These are phyloP conservation scores for Sparidentex hasta DNA, from an alignment of 2,797 vertebrate species.

Conservation along the genomic window DNA sequence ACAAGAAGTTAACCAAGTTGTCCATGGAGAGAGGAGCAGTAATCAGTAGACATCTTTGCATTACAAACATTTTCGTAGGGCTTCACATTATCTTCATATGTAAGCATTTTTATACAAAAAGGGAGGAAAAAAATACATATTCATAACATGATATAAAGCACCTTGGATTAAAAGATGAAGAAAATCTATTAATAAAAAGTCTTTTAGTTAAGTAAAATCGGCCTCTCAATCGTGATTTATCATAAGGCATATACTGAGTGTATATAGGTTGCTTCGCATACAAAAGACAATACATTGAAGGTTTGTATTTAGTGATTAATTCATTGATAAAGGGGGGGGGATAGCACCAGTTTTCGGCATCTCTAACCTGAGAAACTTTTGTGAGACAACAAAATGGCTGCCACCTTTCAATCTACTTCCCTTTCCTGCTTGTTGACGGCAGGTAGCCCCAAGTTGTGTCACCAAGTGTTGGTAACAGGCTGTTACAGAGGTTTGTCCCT, in stretches of 20 bases:
- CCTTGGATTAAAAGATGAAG: conserved; percentile 80
- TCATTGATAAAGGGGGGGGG: conserved; percentile 53
- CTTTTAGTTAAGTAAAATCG: conserved; percentile 73
- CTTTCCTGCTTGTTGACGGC: conserved; percentile 79
- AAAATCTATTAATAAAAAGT: conserved; percentile 77
- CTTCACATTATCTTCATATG: conserved; percentile 89
- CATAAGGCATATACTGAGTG: conserved; percentile 79
- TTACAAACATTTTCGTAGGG: conserved; percentile 82
- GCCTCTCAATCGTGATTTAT: conserved; percentile 73
- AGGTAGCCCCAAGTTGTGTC: conserved; percentile 64
- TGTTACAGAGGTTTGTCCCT: conserved; percentile 64
- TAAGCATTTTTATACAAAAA: conserved; percentile 80
- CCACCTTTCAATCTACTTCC: conserved; percentile 82
- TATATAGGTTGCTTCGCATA: conserved; percentile 79
- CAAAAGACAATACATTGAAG: conserved; percentile 78
- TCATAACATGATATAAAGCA: conserved; percentile 80
- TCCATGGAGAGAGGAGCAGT: conserved; percentile 70
- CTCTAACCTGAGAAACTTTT: conserved; percentile 95
- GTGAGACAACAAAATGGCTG: conserved; percentile 83
- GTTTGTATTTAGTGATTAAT: conserved; percentile 76
- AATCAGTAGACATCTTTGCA: conserved; percentile 87
- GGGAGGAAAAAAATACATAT: conserved; percentile 59
- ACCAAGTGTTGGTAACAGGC: conserved; percentile 50
- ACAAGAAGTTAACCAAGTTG: conserved; percentile 64
- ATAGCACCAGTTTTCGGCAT: conserved; percentile 95